Percentiles rank a stretch among this genome's conserved stretches.
Evolutionary conservation across 1,140 invertebrate genomes (phyloP).

Genomic region (Neotoxoptera formosana): DNA sequence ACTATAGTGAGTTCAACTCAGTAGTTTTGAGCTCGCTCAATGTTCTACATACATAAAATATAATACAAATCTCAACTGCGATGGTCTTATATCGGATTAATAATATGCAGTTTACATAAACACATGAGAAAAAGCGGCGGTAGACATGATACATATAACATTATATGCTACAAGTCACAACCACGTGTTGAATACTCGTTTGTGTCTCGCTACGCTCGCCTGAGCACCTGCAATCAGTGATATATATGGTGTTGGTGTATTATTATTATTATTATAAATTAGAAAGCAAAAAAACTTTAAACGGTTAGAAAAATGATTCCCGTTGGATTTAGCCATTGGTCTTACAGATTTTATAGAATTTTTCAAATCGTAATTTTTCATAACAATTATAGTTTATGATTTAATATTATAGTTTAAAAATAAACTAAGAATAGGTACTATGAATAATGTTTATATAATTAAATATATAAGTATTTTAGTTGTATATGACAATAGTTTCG

Average conservation of each 20-base stretch:
- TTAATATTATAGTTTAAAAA: neutral
- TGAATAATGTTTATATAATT: too few relatives aligned
- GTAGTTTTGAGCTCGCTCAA: neutral
- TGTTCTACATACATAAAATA: neutral
- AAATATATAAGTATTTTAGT: neutral
- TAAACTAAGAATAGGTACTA: neutral
- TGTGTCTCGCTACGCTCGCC: neutral
- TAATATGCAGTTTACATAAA: neutral
- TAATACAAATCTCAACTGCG: neutral
- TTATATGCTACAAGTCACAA: neutral
- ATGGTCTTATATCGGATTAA: neutral
- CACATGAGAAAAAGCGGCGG: neutral
- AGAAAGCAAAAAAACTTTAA: neutral
- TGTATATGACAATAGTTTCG: neutral
- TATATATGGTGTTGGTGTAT: neutral
- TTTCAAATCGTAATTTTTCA: neutral
- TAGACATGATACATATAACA: neutral
- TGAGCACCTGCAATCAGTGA: neutral
- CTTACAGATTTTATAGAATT: neutral
- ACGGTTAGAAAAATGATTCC: neutral
- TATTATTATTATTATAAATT: neutral
- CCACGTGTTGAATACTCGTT: neutral
- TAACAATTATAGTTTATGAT: too few relatives aligned
- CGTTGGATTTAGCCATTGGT: neutral
- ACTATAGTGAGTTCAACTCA: neutral